These are phyloP conservation scores for Heterodera carotae DNA, from an alignment of 1,140 invertebrate genomes.

Conservation along the genomic window DNA sequence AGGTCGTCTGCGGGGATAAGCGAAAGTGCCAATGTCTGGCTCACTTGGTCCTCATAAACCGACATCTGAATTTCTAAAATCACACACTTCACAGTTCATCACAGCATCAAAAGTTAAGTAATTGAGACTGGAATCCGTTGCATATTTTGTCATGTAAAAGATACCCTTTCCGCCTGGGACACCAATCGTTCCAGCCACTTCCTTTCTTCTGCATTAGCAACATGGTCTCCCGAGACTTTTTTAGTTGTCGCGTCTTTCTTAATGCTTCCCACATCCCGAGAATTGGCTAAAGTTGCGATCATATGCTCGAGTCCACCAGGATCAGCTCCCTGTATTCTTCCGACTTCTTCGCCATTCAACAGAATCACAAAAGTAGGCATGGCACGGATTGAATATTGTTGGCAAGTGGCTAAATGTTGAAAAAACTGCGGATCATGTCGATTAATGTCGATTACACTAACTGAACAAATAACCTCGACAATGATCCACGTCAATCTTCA, in stretches of 20 bases:
- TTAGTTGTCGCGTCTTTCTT: background rate
- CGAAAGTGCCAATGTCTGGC: slow-evolving; percentile 52
- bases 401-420: slow-evolving; percentile 39
- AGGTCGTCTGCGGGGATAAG: slow-evolving; percentile 53
- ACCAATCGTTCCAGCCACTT: slow-evolving; percentile 40
- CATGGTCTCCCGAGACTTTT: slow-evolving; percentile 25
- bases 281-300: slow-evolving; percentile 23
- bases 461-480: too few species aligned
- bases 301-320: slow-evolving; percentile 28
- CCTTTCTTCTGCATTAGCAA: slow-evolving; percentile 43
- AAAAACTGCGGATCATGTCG: too few species aligned
- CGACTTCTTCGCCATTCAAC: slow-evolving; percentile 45
- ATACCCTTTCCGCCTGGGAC: slow-evolving; percentile 23
- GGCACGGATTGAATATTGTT: slow-evolving; percentile 44
- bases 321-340: slow-evolving; percentile 47
- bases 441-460: too few species aligned
- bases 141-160: too few species aligned
- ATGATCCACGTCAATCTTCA: slow-evolving; percentile 54
- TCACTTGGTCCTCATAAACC: slow-evolving; percentile 52
- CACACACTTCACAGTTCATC: too few species aligned
- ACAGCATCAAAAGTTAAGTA: too few species aligned
- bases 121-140: too few species aligned
- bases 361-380: slow-evolving; percentile 58
- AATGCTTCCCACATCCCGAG: slow-evolving; percentile 21
- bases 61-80: slow-evolving; percentile 41